Conservation (phyloP, 92 coral and sea anemone species). For the Porites rus region DNA sequence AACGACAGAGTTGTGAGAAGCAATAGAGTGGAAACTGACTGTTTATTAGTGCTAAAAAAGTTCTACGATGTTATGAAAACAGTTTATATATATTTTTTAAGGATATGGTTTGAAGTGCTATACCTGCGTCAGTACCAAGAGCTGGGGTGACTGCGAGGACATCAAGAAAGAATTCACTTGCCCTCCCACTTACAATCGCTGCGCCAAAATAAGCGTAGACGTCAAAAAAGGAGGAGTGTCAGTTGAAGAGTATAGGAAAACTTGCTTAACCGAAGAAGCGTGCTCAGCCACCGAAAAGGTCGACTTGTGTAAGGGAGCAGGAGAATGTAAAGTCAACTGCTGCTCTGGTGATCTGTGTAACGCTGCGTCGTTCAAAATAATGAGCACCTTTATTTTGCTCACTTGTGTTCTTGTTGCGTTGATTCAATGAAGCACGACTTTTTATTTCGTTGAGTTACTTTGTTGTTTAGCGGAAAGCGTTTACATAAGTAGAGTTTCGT, state of each 20-base stretch:
- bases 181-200: conserved; percentile 19
- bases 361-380: conserved; percentile 2
- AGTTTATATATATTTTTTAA: not conserved
- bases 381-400: conserved; percentile 23
- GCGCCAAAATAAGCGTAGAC: not conserved
- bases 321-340: conserved; percentile 7
- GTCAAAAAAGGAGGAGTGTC: conserved; percentile 19
- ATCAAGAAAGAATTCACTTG: conserved; percentile 22
- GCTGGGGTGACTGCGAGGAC: conserved; percentile 39
- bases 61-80: not conserved
- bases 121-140: conserved; percentile 20
- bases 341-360: conserved; percentile 42
- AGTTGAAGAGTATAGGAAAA: not conserved
- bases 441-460: too few relatives aligned
- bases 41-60: too few relatives aligned
- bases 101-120: conserved; percentile 18
- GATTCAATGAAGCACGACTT: not conserved
- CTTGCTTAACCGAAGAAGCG: not conserved
- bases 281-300: not conserved
- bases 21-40: not conserved
- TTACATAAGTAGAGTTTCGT: too few relatives aligned
- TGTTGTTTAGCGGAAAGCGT: too few relatives aligned
- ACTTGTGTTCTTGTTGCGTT: conserved; percentile 22
- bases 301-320: conserved; percentile 1
- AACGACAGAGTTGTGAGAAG: not conserved